Percentiles rank a stretch among this genome's conserved stretches.
phyloP scores from a whole-genome alignment of 2,888 invertebrate species.

The Smittia sp. region DNA sequence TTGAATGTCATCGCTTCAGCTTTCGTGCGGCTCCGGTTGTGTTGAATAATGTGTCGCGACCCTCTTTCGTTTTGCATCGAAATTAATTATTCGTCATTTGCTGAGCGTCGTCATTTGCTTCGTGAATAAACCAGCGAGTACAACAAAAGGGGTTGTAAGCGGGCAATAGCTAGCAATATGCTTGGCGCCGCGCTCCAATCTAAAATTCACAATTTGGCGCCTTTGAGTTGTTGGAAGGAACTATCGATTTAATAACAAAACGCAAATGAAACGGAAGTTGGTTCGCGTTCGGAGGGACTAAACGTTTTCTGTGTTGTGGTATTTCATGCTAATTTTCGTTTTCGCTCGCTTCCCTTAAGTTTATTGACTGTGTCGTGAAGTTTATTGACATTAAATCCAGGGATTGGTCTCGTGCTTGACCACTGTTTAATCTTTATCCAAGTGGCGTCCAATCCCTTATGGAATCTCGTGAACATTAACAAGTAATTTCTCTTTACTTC shows the following conservation, averaged over 20 bases:
- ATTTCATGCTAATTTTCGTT: conserved; percentile 28
- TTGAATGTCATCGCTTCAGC: conserved; percentile 13
- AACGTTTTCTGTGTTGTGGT: conserved; percentile 37
- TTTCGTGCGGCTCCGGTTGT: background rate
- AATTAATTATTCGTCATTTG: conserved; percentile 28
- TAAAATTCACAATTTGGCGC: conserved; percentile 37
- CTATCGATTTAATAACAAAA: conserved; percentile 40
- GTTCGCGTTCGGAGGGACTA: conserved; percentile 20
- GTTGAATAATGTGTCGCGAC: conserved; percentile 22
- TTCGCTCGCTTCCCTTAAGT: background rate
- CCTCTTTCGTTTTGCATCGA: conserved; percentile 23
- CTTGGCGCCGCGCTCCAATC: conserved; percentile 32
- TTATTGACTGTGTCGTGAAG: conserved; percentile 13
- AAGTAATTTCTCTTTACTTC: background rate
- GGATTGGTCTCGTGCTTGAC: too few species aligned
- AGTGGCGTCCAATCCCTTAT: background rate
- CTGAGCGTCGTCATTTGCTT: conserved; percentile 14
- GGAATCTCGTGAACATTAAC: background rate
- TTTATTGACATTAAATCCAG: background rate
- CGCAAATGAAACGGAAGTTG: conserved; percentile 41
- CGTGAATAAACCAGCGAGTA: conserved; percentile 4
- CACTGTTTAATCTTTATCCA: background rate
- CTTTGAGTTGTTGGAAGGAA: conserved; percentile 21
- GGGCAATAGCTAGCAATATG: conserved; percentile 17
- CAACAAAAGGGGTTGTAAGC: conserved; percentile 24